A percentile compares a stretch with the other conserved stretches of the same genome.
phyloP scores from a whole-genome alignment of 2,888 invertebrate genomes.

The Anoncus sp. region DNA sequence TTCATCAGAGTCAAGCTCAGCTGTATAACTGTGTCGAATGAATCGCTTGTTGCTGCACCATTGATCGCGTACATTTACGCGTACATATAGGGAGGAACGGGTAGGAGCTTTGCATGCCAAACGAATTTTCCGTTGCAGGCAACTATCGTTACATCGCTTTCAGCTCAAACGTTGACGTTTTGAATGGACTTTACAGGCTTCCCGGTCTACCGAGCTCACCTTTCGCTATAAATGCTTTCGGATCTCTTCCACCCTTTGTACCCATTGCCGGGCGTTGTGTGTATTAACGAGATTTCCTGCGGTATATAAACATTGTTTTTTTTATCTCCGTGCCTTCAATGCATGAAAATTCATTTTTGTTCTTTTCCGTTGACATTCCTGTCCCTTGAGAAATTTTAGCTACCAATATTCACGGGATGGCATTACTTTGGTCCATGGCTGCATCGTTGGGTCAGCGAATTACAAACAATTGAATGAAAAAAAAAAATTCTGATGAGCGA shows the following conservation, averaged over 20 bases:
- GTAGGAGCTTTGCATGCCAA: constrained; percentile 50
- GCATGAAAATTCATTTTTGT: neutral
- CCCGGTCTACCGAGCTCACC: neutral
- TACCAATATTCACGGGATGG: neutral
- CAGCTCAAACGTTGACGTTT: constrained; percentile 43
- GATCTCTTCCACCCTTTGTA: neutral
- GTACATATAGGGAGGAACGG: neutral
- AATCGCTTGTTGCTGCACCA: constrained; percentile 46
- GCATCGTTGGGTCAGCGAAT: neutral
- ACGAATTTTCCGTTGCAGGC: constrained; percentile 38
- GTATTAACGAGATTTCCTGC: constrained; percentile 1
- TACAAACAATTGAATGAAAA: neutral
- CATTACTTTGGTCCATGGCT: neutral
- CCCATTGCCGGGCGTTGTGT: neutral
- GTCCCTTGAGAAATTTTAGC: neutral
- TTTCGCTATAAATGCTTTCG: neutral
- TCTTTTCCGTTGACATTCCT: neutral
- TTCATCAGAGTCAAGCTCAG: constrained; percentile 9
- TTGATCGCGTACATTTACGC: constrained; percentile 16
- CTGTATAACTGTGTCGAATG: constrained; percentile 39
- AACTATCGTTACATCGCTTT: constrained; percentile 49
- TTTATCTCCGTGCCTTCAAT: neutral
- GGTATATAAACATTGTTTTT: neutral
- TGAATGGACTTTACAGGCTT: constrained; percentile 13
- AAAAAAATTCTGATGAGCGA: too few relatives aligned